phyloP scores from a whole-genome alignment of 2,113 vertebrate genomes.

The Lepus americanus region DNA sequence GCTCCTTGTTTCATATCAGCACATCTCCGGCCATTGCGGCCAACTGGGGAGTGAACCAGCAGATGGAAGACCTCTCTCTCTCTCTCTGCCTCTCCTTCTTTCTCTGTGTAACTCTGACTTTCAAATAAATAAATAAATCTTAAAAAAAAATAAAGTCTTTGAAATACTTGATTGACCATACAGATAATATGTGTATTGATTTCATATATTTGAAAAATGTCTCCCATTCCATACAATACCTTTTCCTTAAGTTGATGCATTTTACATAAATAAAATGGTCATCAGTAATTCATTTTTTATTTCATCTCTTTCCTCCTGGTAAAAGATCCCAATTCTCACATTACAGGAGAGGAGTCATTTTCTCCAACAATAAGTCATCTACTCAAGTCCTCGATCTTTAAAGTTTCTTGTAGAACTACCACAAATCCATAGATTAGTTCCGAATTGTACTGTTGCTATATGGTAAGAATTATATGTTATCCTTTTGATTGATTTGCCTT shows the following conservation, averaged over 20 bases:
- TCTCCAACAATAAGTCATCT: background rate
- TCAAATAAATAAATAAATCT: no score
- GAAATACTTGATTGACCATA: background rate
- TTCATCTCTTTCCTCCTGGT: background rate
- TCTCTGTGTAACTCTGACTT: no score
- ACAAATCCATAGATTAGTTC: background rate
- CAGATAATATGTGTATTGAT: background rate
- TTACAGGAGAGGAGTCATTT: background rate
- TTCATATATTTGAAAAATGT: background rate
- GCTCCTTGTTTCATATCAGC: no score
- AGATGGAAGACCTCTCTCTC: no score
- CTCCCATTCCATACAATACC: background rate
- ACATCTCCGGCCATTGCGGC: no score
- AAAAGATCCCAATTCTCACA: background rate
- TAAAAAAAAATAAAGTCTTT: background rate
- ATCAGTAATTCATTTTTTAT: background rate
- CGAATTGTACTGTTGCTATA: background rate
- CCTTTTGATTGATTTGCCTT: background rate
- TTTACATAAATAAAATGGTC: background rate
- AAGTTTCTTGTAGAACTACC: background rate
- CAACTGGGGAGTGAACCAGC: no score
- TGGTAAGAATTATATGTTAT: background rate
- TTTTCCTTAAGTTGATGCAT: background rate
- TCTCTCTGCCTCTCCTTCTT: no score
- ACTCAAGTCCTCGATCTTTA: background rate